These are phyloP conservation scores for Ivindomyrus marchei DNA, from an alignment of 2,113 vertebrate genomes.

Conservation along the genomic window DNA sequence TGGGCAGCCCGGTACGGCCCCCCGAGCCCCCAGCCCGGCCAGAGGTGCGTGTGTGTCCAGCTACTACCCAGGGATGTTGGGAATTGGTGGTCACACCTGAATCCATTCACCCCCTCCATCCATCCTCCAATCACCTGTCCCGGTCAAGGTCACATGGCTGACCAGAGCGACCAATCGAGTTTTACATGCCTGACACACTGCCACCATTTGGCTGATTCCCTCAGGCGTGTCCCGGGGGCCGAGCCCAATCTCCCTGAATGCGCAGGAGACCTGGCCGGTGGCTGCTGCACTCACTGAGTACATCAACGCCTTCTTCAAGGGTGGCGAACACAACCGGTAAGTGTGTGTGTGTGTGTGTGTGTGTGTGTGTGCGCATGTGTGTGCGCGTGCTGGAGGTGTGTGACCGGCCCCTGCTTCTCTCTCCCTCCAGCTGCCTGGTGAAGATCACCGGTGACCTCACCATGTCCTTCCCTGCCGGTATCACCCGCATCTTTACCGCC, in stretches of 20 bases:
- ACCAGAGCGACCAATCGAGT: not conserved
- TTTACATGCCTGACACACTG: not conserved
- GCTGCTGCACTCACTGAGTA: slow-evolving; percentile 88
- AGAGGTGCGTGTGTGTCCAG: slow-evolving; percentile 48
- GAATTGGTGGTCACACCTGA: not conserved
- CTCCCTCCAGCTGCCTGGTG: slow-evolving; percentile 71
- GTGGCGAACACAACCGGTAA: slow-evolving; percentile 76
- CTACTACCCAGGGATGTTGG: slow-evolving; percentile 16
- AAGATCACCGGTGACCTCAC: slow-evolving; percentile 89
- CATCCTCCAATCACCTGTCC: not conserved
- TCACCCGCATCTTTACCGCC: slow-evolving; percentile 72
- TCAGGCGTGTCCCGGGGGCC: slow-evolving; percentile 83
- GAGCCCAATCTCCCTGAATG: slow-evolving; percentile 83
- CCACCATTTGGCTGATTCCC: not conserved
- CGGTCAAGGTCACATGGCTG: not conserved
- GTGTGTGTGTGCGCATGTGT: too few relatives aligned
- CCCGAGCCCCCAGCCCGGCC: slow-evolving; percentile 45
- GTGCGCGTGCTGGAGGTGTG: not conserved
- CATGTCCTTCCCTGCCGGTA: slow-evolving; percentile 92
- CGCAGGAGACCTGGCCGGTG: slow-evolving; percentile 81
- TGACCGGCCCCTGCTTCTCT: not conserved
- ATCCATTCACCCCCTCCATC: not conserved
- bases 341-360: not conserved
- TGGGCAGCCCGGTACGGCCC: slow-evolving; percentile 47
- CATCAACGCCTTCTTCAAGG: slow-evolving; percentile 86